A percentile compares a stretch with the other conserved stretches of the same genome.
phyloP scores from a whole-genome alignment of 1,140 invertebrate genomes.

The Paralvinella palmiformis region DNA sequence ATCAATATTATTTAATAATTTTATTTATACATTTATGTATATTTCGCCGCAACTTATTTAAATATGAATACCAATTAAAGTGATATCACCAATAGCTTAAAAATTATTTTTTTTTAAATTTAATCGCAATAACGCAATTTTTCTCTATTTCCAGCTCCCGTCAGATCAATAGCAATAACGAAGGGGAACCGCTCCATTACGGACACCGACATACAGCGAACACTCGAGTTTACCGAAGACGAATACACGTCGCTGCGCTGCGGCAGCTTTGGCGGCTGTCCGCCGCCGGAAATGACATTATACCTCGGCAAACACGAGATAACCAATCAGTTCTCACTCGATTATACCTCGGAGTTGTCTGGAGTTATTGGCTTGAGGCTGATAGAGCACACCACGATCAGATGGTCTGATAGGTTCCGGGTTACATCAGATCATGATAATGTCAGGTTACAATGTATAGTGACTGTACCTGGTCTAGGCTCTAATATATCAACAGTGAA shows the following conservation, averaged over 20 bases:
- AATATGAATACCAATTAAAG: too few relatives aligned
- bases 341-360: background rate
- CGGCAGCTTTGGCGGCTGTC: conserved; percentile 12
- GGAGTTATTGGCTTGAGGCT: conserved; percentile 12
- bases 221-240: conserved; percentile 15
- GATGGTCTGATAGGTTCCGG: conserved; percentile 4
- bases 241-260: conserved; percentile 9
- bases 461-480: conserved; percentile 12
- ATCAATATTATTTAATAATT: too few relatives aligned
- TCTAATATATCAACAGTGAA: conserved; percentile 2
- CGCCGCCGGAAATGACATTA: conserved; percentile 14
- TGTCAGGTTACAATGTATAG: conserved; percentile 10
- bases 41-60: too few relatives aligned
- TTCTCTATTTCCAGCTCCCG: too few relatives aligned
- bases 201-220: too few relatives aligned
- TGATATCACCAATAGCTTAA: too few relatives aligned
- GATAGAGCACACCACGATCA: conserved; percentile 11
- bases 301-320: conserved; percentile 11
- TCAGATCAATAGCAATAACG: too few relatives aligned
- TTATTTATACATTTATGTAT: too few relatives aligned
- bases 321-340: conserved; percentile 5
- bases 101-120: too few relatives aligned
- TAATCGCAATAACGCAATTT: too few relatives aligned
- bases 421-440: conserved; percentile 5
- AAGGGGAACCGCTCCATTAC: too few relatives aligned